phyloP scores from a whole-genome alignment of 2,113 vertebrate species.

The Noturus placidus region DNA sequence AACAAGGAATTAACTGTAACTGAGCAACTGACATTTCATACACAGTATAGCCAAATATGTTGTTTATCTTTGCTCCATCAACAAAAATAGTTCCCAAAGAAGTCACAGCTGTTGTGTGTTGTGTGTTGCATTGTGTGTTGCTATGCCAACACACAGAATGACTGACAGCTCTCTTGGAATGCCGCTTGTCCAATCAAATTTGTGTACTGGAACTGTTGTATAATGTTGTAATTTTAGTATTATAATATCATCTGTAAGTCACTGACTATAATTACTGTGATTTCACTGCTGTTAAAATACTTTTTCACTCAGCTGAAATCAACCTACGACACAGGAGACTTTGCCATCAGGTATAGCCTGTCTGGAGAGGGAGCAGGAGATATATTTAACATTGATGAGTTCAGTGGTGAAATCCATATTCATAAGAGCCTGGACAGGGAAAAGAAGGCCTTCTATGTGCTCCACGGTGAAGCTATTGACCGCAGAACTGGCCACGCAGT shows the following conservation, averaged over 20 bases:
- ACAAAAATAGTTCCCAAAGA: too few relatives aligned
- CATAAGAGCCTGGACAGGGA: constrained; percentile 83
- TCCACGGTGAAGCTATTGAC: constrained; percentile 83
- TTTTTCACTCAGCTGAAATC: constrained; percentile 79
- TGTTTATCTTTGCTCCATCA: background rate
- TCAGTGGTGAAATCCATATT: constrained; percentile 76
- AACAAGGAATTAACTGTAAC: background rate
- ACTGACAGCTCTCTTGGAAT: background rate
- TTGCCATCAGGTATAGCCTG: constrained; percentile 77
- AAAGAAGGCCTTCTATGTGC: constrained; percentile 79
- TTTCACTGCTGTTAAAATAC: background rate
- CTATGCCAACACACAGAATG: background rate
- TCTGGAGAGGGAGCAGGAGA: constrained; percentile 82
- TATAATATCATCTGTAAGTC: background rate
- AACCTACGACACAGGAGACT: constrained; percentile 79
- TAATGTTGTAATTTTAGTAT: background rate
- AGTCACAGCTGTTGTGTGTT: too few relatives aligned
- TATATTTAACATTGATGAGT: constrained; percentile 79
- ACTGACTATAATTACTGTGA: constrained; percentile 15
- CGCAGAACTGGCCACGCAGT: constrained; percentile 72
- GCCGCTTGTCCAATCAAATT: background rate
- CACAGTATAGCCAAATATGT: background rate
- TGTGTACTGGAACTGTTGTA: background rate
- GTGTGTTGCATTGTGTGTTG: background rate
- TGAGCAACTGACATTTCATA: background rate